Conservation (phyloP, 2,797 vertebrate species). For the Microchirus variegatus region DNA sequence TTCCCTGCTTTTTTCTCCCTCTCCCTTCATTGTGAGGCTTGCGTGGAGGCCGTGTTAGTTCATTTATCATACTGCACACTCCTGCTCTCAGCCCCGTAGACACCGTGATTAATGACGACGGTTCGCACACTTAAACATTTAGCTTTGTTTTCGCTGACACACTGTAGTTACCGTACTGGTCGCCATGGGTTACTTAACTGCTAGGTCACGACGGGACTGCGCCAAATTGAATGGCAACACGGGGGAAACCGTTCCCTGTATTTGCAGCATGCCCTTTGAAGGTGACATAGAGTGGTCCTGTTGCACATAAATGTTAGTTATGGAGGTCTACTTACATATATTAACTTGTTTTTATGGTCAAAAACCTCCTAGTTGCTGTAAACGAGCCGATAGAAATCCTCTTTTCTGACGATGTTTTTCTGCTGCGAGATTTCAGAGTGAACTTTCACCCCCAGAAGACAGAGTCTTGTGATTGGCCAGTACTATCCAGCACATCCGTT, state of each 20-base stretch:
- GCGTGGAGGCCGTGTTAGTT: slow-evolving; percentile 57
- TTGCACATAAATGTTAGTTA: too few relatives aligned
- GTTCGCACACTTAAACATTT: slow-evolving; percentile 80
- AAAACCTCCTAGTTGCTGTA: too few relatives aligned
- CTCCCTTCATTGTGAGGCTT: slow-evolving; percentile 50
- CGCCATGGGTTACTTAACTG: slow-evolving; percentile 64
- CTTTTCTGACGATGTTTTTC: too few relatives aligned
- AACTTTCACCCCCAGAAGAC: too few relatives aligned
- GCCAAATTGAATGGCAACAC: slow-evolving; percentile 47
- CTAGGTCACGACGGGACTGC: slow-evolving; percentile 48
- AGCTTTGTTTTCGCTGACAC: slow-evolving; percentile 79
- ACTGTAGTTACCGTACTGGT: slow-evolving; percentile 66
- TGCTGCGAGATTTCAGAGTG: too few relatives aligned
- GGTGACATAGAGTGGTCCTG: too few relatives aligned
- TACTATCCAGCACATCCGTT: too few relatives aligned
- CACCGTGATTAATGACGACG: slow-evolving; percentile 76
- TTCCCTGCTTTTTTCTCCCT: slow-evolving; percentile 31
- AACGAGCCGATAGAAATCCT: too few relatives aligned
- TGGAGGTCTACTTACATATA: too few relatives aligned
- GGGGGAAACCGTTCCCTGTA: background rate
- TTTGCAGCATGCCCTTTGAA: slow-evolving; percentile 59
- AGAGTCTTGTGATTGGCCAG: too few relatives aligned
- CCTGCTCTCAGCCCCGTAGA: slow-evolving; percentile 57
- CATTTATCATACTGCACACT: slow-evolving; percentile 76
- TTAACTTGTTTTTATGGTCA: too few relatives aligned